Base-by-base conservation (phyloP, 2,888 invertebrate genomes). In the Temnothorax ravouxi region DNA sequence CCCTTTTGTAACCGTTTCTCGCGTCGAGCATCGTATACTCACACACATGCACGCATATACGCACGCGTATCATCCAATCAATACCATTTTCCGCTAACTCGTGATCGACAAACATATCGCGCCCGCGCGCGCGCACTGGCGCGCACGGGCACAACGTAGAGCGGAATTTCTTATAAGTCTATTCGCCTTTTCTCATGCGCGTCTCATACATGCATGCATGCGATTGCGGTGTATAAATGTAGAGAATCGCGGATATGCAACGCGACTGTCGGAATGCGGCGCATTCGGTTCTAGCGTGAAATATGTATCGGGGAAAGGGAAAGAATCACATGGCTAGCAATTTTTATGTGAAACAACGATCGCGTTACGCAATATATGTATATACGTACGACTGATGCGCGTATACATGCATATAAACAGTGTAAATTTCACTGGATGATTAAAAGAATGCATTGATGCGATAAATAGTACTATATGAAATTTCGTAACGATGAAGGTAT, bases 131-230 rank as follows among this genome's bases (percentile, higher is more conserved):
- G 29, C 29, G 29, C 29, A 29, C 29, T 2, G 29, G 2, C 29
- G 29, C 29, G 29, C 29, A 29, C 29, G 29, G 29, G 29, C 29
- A 3, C 29, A 29, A 62, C 59, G 25, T 52, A 34, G 52, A 69
- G 62, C 54, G 59, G 79, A 77, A 67, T 83, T 66, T 83, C 83
- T 83, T 79, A 79, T 67, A 79, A 83, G 67, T 79, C 61, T 64
- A 82, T 83, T 77, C 82, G 59, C 18, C 34, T 25, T 38, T 25
- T 59, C 72, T 47, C 59, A 59, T 13, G 41, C 71, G n/a, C 21
- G 79, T 21, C 21, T 59, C 34, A 79, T 71, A 38, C 56, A 71
- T 79, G 47, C 34, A 79, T 71, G 71, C 47, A 44, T 34, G 21
- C 77, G 47, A 59, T 72, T 59, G 38, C 38, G 8, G 59, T 59